A percentile compares a stretch with the other conserved stretches of the same genome.
Evolutionary conservation across 2,888 invertebrate species (phyloP).

Genomic region (Tenthredo mesomela): DNA sequence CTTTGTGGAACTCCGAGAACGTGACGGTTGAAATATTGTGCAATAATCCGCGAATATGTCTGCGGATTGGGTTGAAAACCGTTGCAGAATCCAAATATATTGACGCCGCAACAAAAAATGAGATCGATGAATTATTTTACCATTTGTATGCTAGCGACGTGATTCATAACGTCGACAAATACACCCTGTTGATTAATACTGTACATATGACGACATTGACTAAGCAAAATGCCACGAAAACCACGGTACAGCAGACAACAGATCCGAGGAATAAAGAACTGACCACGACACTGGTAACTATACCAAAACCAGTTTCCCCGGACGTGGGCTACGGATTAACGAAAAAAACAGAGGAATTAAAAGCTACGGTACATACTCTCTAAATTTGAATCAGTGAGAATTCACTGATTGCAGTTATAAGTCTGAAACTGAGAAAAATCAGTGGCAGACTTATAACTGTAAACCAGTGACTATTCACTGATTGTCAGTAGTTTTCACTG

Average conservation of each 20-base stretch:
- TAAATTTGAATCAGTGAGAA: too few species aligned
- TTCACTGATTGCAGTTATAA: too few species aligned
- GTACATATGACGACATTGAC: background rate
- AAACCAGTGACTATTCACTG: too few species aligned
- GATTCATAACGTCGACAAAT: background rate
- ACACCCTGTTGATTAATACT: background rate
- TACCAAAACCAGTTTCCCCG: background rate
- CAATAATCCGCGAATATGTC: slow-evolving; percentile 61
- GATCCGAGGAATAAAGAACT: background rate
- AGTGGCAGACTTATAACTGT: too few species aligned
- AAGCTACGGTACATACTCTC: background rate
- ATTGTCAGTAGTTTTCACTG: too few species aligned
- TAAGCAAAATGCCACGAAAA: background rate
- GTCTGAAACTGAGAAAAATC: too few species aligned
- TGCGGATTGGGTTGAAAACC: slow-evolving; percentile 59
- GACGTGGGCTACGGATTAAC: background rate
- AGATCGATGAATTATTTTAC: slow-evolving; percentile 49
- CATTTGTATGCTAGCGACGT: background rate
- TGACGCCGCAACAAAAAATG: slow-evolving; percentile 49
- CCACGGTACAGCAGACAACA: background rate
- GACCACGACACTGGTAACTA: background rate
- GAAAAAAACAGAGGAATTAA: background rate
- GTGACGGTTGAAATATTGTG: slow-evolving; percentile 60
- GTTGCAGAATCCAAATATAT: slow-evolving; percentile 55
- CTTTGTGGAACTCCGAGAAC: slow-evolving; percentile 55